Evolutionary conservation across 2,888 invertebrate species (phyloP), one percentile per base, ranked within the genome.

Genomic region (Sminthurinus aureus): DNA sequence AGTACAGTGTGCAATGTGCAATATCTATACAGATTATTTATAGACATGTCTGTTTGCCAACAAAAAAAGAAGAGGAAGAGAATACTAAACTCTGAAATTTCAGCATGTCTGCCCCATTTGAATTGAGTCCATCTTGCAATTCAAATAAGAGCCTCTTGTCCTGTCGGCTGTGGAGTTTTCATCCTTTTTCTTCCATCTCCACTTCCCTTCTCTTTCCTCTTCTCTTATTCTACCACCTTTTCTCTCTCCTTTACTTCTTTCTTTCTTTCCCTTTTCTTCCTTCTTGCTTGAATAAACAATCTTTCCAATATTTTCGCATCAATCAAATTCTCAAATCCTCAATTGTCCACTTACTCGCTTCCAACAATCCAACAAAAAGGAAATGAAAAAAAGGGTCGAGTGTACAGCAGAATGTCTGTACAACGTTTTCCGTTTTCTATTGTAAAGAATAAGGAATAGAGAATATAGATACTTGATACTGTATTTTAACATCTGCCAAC

Each of bases 61-160:
- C 38, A 38, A 38, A n/a, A n/a, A 13, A 52, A 18, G 58, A 58
- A 11, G 13, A 58, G 2, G 58, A 58, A 58, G 18, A 9, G 18
- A 58, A 58, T 6, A n/a, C 51, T 20, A 51, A 26, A 73, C 26
- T 52, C 58, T 77, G 77, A 22, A 77, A 58, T 77, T 77, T 58
- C 77, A 77, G 13, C 77, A 77, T 77, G 77, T 77, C 77, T 51
- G 51, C 58, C 77, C 76, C 38, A 58, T 73, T 73, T 73, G 38
- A 73, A 73, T 73, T 58, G 58, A 15, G 58, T 58, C 73, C 73
- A 26, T 38, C 38, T 20, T 73, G 73, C 24, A 24, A 73, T 73
- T 73, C 26, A 6, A 73, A 73, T 24, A 58, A 26, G 26, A 73
- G 8, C 15, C 73, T 26, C 73, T 73, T 24, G 69, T 69, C 73